phyloP scores from a whole-genome alignment of 2,113 vertebrate genomes.

The Chrysochloris asiatica region DNA sequence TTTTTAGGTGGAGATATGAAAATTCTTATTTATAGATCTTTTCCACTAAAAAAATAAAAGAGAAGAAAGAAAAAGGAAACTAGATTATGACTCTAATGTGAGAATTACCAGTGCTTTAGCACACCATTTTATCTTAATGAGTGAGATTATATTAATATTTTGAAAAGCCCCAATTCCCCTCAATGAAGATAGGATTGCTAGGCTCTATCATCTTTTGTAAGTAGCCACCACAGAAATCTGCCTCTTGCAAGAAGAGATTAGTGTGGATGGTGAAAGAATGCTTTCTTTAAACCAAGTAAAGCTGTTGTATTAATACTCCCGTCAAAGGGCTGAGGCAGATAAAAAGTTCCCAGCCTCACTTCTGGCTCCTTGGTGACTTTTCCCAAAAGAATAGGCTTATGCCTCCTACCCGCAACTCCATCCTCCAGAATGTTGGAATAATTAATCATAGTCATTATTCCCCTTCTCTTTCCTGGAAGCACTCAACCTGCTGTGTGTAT shows the following conservation, averaged over 20 bases:
- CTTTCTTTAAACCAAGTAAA: constrained; percentile 71
- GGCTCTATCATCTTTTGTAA: constrained; percentile 35
- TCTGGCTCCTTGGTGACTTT: constrained; percentile 30
- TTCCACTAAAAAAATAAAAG: background rate
- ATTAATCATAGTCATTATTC: constrained; percentile 5
- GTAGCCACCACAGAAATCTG: constrained; percentile 30
- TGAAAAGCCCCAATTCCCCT: constrained; percentile 40
- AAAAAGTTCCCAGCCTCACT: constrained; percentile 49
- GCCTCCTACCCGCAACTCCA: background rate
- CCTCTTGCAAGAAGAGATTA: constrained; percentile 70
- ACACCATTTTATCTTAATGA: constrained; percentile 57
- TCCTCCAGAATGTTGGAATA: background rate
- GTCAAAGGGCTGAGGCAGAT: constrained; percentile 63
- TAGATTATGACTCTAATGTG: background rate
- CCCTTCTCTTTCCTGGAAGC: constrained; percentile 16
- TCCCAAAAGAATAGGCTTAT: background rate
- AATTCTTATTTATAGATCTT: background rate
- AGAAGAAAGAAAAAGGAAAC: background rate
- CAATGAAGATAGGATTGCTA: constrained; percentile 18
- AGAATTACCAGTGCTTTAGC: constrained; percentile 40
- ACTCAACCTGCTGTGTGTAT: background rate
- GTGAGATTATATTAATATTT: constrained; percentile 61
- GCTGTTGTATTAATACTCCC: constrained; percentile 70
- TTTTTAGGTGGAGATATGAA: constrained; percentile 30
- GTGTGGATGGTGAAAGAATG: constrained; percentile 63